Base-by-base conservation (phyloP, 2,797 vertebrate genomes). In the Sebastes hubbsi region DNA sequence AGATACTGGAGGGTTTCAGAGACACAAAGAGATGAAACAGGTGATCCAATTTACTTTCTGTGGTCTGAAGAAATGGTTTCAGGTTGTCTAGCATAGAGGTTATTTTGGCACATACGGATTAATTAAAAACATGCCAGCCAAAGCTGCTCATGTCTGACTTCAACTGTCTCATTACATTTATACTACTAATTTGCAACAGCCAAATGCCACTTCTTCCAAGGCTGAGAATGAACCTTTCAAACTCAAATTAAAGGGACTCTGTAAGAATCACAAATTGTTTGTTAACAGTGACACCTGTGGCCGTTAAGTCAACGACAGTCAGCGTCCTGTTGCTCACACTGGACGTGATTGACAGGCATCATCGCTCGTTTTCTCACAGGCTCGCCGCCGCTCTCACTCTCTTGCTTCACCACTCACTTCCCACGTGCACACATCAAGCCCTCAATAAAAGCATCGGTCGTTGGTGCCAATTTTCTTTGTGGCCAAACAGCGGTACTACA, bases 11-110 rank as follows among this genome's bases (percentile, higher is more conserved):
- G 8, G 42, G 60, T 71, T 74, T 72, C 25, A 30, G 52, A 77
- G 70, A 49, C 29, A 77, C 38, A 76, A 36, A 68, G 70, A 73
- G 68, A 80, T 75, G 77, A 85, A 79, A 64, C 75, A 75, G 54
- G 74, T 79, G 72, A 79, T 79, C 58, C 64, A 46, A 46, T 80
- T 69, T 24, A 77, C 34, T 63, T 30, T 36, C 14, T 62, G 22
- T 46, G 22, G 68, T 56, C 70, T 52, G 18, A 42, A 65, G 73
- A 64, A 64, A 59, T 49, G 24, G 24, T 64, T 34, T 62, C 22
- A 54, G n/a, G 20, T 49, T 46, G 60, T 32, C 59, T 10, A 4
- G 14, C 46, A n/a, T 59, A 5, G 20, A 54, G 4, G 3, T 49
- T 56, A 76, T 70, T 70, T 52, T 66, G 56, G 66, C 64, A 49